phyloP scores from a whole-genome alignment of 2,888 invertebrate species.

The Stictocephala bisonia region DNA sequence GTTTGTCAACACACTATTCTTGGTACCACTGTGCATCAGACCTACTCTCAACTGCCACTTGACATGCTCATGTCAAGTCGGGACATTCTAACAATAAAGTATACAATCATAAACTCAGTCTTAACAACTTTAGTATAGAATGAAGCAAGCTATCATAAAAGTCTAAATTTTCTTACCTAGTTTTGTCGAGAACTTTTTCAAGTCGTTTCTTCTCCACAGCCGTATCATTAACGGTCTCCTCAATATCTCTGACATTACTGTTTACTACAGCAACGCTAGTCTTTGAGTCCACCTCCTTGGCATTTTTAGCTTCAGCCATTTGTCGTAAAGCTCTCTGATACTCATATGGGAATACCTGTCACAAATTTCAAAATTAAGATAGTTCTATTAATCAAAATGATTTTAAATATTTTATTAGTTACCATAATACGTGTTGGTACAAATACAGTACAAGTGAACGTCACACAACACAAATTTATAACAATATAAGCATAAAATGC shows the following conservation, averaged over 20 bases:
- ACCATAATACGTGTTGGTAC: too few relatives aligned
- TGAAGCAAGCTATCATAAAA: background rate
- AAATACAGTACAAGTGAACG: too few relatives aligned
- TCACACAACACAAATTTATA: too few relatives aligned
- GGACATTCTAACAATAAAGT: background rate
- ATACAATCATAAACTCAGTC: background rate
- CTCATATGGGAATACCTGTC: conserved; percentile 92
- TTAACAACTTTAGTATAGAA: background rate
- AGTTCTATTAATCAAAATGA: too few relatives aligned
- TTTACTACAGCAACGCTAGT: conserved; percentile 47
- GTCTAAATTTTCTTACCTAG: conserved; percentile 66
- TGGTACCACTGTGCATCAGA: too few relatives aligned
- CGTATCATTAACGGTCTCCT: conserved; percentile 85
- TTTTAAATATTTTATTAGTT: too few relatives aligned
- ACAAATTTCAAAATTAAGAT: too few relatives aligned
- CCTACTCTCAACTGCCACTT: background rate
- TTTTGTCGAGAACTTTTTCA: conserved; percentile 85
- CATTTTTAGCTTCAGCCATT: conserved; percentile 68
- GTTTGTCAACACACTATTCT: background rate
- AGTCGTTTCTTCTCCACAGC: conserved; percentile 82
- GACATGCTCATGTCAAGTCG: background rate
- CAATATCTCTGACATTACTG: conserved; percentile 80
- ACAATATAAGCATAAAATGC: too few relatives aligned
- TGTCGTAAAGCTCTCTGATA: conserved; percentile 91
- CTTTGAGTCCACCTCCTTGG: conserved; percentile 54